These are phyloP conservation scores for Archivesica marissinica DNA, from an alignment of 1,140 invertebrate genomes.

Conservation along the genomic window DNA sequence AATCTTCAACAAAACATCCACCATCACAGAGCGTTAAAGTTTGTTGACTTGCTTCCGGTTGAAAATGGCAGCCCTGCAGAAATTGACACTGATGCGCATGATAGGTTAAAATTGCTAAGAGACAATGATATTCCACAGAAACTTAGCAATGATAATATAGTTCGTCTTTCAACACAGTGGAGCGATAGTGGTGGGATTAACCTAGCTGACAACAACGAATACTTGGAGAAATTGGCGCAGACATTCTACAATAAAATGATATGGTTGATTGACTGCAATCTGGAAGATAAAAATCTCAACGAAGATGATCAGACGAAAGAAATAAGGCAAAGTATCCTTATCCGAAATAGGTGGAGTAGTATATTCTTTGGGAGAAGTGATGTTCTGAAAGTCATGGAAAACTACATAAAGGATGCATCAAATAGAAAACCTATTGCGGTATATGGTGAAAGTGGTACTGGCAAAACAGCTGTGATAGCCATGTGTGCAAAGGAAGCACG, in stretches of 20 bases:
- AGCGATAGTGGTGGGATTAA: conserved; percentile 92
- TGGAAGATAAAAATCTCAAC: conserved; percentile 73
- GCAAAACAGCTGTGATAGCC: conserved; percentile 79
- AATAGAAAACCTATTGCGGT: conserved; percentile 69
- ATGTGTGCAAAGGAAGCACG: conserved; percentile 57
- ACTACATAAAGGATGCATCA: conserved; percentile 90
- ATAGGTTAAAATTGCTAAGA: conserved; percentile 92
- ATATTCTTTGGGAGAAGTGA: conserved; percentile 87
- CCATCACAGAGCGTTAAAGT: conserved; percentile 91
- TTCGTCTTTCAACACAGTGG: conserved; percentile 92
- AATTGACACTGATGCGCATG: conserved; percentile 95
- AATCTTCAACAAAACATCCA: conserved; percentile 98
- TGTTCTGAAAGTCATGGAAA: conserved; percentile 87
- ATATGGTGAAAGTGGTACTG: conserved; percentile 76
- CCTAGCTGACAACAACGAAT: conserved; percentile 85
- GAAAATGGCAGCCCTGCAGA: conserved; percentile 85
- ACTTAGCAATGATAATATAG: conserved; percentile 70
- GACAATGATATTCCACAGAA: conserved; percentile 82
- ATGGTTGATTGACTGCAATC: conserved; percentile 87
- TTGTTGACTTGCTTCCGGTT: conserved; percentile 94
- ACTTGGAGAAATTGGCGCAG: conserved; percentile 55
- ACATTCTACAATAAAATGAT: conserved; percentile 96
- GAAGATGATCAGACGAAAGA: conserved; percentile 88
- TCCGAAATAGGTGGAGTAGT: conserved; percentile 96
- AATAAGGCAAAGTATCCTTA: conserved; percentile 97